Percentiles rank a stretch among this genome's conserved stretches.
phyloP scores from a whole-genome alignment of 1,140 invertebrate genomes.

The Drosophila busckii region DNA sequence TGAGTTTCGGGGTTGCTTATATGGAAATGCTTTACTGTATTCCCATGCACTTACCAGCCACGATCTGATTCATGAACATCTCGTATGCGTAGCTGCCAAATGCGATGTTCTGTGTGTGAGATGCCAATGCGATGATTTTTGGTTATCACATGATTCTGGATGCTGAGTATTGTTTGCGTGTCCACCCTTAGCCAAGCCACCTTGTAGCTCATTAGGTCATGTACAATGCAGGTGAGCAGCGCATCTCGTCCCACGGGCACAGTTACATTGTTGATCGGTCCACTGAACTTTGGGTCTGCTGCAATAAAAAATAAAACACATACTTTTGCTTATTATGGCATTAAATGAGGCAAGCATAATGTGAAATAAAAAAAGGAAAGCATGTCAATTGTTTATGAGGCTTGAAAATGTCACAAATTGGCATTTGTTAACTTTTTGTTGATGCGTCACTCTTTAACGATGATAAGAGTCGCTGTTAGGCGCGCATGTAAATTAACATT shows the following conservation, averaged over 20 bases:
- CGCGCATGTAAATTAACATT: no score
- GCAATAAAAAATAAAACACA: conserved; percentile 2
- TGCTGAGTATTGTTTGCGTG: conserved; percentile 94
- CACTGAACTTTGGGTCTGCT: conserved; percentile 86
- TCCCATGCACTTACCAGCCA: conserved; percentile 81
- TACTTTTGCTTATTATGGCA: conserved; percentile 41
- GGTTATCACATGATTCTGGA: conserved; percentile 92
- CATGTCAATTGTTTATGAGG: conserved; percentile 26
- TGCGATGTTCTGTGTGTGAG: conserved; percentile 88
- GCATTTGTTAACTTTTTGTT: conserved; percentile 43
- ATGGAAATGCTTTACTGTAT: no score
- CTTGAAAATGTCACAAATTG: conserved; percentile 48
- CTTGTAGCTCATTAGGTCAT: conserved; percentile 88
- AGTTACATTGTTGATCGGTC: conserved; percentile 88
- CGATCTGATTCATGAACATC: conserved; percentile 88
- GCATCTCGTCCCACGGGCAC: conserved; percentile 88
- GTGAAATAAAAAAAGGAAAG: neutral
- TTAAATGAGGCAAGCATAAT: conserved; percentile 42
- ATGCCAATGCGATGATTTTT: conserved; percentile 92
- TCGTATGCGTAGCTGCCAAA: conserved; percentile 91
- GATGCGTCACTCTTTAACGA: no score
- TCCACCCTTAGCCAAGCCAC: conserved; percentile 93
- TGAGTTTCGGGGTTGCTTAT: no score
- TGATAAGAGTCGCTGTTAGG: no score
- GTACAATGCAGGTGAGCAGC: conserved; percentile 87